Evolutionary conservation across 2,113 vertebrate species (phyloP).

Genomic region (Mus musculus): DNA sequence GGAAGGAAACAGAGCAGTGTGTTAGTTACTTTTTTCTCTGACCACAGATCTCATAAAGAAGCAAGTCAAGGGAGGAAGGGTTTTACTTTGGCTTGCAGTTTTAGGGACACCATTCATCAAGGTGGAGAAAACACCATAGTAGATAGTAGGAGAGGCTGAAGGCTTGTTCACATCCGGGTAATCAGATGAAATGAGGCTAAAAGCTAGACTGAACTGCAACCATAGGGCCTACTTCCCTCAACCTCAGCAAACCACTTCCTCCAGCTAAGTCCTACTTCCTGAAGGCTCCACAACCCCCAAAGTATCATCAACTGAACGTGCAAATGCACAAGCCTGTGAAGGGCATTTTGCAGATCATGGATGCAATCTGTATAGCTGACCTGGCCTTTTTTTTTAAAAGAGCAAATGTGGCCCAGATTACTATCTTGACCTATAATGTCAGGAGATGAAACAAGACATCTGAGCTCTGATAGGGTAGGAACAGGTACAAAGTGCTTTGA

Average conservation of each 20-base stretch:
- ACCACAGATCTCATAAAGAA: neutral
- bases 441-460: neutral
- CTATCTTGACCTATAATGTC: neutral
- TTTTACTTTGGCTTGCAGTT: neutral
- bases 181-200: neutral
- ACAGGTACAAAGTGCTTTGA: neutral
- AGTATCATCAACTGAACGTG: neutral
- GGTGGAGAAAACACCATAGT: neutral
- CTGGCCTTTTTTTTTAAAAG: neutral
- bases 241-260: neutral
- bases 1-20: neutral
- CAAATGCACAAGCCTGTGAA: neutral
- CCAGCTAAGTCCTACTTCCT: neutral
- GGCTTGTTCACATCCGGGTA: neutral
- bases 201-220: neutral
- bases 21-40: neutral
- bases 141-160: neutral
- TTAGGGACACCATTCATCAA: neutral
- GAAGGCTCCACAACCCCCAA: neutral
- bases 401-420: neutral
- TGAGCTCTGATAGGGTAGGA: neutral
- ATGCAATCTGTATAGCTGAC: neutral
- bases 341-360: neutral
- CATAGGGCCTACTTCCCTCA: neutral
- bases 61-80: neutral